Base-by-base conservation (phyloP, 2,113 vertebrate species). In the Lycocorax pyrrhopterus region DNA sequence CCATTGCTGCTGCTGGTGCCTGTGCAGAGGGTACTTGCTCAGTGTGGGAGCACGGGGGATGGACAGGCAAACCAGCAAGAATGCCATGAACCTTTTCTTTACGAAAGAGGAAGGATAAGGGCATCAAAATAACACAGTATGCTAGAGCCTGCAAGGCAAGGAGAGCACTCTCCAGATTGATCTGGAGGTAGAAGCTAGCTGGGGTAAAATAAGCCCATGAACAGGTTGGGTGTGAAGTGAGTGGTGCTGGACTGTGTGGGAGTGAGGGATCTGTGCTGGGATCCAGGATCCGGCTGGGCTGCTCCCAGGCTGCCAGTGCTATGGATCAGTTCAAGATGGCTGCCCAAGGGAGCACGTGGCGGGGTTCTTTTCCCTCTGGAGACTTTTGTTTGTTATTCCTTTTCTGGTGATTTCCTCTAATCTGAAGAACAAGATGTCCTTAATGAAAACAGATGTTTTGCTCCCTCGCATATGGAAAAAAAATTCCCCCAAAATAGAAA, bases 391-490 rank as follows among this genome's bases (percentile, higher is more conserved):
- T 96, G 63, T 94, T 91, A 89, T 96, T 87, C 46, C 75, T 94
- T 93, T 94, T 92, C 85, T 90, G 87, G 84, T 95, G 73, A 88
- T 93, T 97, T 90, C 89, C 79, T 94, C 89, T 87, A 96, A 95
- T 93, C 92, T 87, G 89, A 93, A 76, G 90, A 93, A 96, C 93
- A 96, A 96, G 94, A 96, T 84, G 92, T 96, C 53, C 92, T 93
- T 94, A 96, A 84, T 68, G 84, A 89, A 96, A 96, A 92, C 96
- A 96, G 90, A 93, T 97, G 94, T 97, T 93, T 93, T 90, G 37
- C 68, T 97, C 80, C 73, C 62, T 96, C 53, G 77, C 83, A 67
- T 68, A 89, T 82, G 76, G 87, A 91, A 90, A 88, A 80, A 59
- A 59, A 66, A 43, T 33, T 55, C 10, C 68, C 89, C 83, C 64